Conservation (phyloP, 1,140 invertebrate genomes). For the Sycophila sp. region DNA sequence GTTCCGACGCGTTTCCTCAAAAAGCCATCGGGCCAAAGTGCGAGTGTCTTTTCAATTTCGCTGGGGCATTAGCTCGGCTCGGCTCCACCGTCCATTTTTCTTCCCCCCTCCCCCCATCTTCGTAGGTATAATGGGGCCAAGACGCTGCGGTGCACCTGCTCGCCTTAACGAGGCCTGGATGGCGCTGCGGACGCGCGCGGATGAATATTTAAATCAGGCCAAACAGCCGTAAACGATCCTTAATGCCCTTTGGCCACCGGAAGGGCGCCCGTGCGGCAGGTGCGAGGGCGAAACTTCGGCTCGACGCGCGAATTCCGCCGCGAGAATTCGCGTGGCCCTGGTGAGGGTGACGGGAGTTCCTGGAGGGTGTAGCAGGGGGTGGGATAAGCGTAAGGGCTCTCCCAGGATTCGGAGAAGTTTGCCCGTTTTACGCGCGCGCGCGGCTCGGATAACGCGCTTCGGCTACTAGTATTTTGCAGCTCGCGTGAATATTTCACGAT, state of each 20-base stretch:
- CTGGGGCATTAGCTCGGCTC: constrained; percentile 22
- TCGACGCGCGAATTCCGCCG: neutral
- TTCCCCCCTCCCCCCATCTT: neutral
- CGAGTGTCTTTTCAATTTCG: constrained; percentile 32
- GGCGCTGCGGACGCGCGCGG: constrained; percentile 16
- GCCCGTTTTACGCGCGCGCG: neutral
- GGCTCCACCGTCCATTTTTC: constrained; percentile 12
- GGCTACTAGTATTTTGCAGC: neutral
- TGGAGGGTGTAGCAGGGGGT: too few species aligned
- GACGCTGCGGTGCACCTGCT: neutral
- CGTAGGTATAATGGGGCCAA: too few species aligned
- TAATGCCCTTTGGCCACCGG: constrained; percentile 37
- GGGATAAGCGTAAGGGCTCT: constrained; percentile 4
- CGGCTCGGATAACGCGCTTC: neutral
- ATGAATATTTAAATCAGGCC: constrained; percentile 42
- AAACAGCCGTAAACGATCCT: constrained; percentile 39
- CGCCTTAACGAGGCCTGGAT: constrained; percentile 22
- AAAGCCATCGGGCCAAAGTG: neutral
- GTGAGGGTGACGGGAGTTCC: too few species aligned
- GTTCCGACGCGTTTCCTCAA: neutral
- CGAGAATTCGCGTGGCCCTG: neutral
- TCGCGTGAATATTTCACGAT: constrained; percentile 1
- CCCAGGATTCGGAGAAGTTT: neutral
- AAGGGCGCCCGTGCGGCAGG: neutral
- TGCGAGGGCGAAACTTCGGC: constrained; percentile 8